Evolutionary conservation across 2,113 vertebrate species (phyloP).

Genomic region (Etia nguti): DNA sequence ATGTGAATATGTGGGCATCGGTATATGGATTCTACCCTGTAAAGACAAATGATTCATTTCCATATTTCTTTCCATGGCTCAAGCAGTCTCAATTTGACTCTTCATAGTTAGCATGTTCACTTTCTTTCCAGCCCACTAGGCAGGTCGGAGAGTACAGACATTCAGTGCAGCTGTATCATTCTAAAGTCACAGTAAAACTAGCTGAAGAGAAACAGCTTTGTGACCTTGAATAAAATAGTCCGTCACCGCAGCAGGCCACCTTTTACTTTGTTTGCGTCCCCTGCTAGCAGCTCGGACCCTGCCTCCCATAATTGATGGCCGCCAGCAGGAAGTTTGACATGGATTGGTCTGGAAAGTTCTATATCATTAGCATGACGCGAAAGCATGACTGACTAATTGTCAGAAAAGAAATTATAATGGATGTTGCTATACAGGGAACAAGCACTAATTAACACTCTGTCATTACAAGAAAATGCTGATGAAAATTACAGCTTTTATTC

Average conservation of each 20-base stretch:
- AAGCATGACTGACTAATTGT: constrained; percentile 49
- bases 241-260: not conserved
- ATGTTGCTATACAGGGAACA: constrained; percentile 30
- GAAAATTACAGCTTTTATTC: constrained; percentile 27
- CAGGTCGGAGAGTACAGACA: not conserved
- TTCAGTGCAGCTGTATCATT: not conserved
- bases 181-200: not conserved
- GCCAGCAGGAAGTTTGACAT: constrained; percentile 27
- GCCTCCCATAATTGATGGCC: constrained; percentile 28
- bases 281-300: not conserved
- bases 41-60: not conserved
- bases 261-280: constrained; percentile 11
- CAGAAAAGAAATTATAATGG: constrained; percentile 39
- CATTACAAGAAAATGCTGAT: constrained; percentile 30
- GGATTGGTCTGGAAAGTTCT: constrained; percentile 25
- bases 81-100: not conserved
- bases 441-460: constrained; percentile 48
- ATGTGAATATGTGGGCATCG: not conserved
- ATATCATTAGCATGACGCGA: constrained; percentile 22
- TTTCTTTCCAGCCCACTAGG: not conserved
- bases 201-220: not conserved
- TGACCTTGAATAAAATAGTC: not conserved
- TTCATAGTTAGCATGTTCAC: not conserved
- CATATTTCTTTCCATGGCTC: not conserved
- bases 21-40: not conserved